Evolutionary conservation across 2,888 invertebrate genomes (phyloP), one percentile per base, ranked within the genome.

Genomic region (Idaea straminata): DNA sequence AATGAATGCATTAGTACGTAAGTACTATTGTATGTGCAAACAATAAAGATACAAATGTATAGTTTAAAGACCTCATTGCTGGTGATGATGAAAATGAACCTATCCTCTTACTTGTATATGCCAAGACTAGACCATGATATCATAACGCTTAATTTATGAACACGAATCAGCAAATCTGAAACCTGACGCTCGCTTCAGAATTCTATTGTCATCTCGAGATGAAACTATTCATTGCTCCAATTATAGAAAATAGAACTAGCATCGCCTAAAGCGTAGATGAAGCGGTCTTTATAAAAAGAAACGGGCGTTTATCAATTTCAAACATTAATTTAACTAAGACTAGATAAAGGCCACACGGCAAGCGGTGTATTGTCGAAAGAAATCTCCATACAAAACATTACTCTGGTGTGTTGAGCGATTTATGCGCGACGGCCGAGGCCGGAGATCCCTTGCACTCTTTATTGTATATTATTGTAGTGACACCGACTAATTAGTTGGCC

Each of bases 341-440:
- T 90, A 91, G 92, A 91, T 90, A 89, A 87, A 89, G 88, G 86
- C 88, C 86, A 88, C 83, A 79, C 47, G 47, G 85, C 87, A 86
- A 85, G 82, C 83, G 81, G 76, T 78, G 81, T 80, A 78, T 83
- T 86, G 92, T 87, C 86, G 92, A 92, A 92, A 92, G 92, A 92
- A 92, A 92, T 90, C 92, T 92, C 91, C 89, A 92, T 92, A 92
- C 92, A 92, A 91, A 92, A 92, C 92, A 91, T 92, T 90, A 91
- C 86, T 89, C 87, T 78, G 73, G 72, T 69, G 87, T 90, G 92
- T 85, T 91, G 92, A 92, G 76, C 83, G 92, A 92, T 92, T 92
- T 92, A 92, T 92, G 86, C 87, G 25, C 47, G 91, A 89, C 88
- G 87, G 83, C 79, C 75, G 77, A 82, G 81, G 85, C 82, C 80